Evolutionary conservation across 2,888 invertebrate genomes (phyloP), one percentile per base, ranked within the genome.

Genomic region (Plebejus anna): DNA sequence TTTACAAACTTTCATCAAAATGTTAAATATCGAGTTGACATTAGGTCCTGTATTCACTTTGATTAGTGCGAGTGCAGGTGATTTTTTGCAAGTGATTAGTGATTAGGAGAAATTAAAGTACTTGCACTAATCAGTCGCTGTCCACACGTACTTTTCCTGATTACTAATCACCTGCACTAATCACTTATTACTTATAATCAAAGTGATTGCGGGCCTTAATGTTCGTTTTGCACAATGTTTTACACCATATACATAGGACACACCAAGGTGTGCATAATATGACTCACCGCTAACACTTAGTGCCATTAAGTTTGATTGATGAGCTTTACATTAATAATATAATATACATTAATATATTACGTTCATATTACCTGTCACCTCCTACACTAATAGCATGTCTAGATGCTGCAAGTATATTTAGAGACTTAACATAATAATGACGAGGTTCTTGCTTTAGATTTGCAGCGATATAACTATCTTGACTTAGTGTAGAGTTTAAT

Each of bases 221-320:
- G 51, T 13, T 11, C 9, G 3, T 51, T 11, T 51, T 13, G 13
- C 51, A 11, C 6, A 7, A 42, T 42, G 7, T 7, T 42, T 9
- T 9, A 7, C 2, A 7, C 1, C 1, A 42, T 22, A 22, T 2
- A n/a, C 22, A 57, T n/a, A 2, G n/a, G 0, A 59, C n/a, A 59
- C 28, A 61, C 28, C 16, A 16, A 66, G 36, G 5, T 66, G 13
- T 32, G 22, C 28, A 66, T 66, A 5, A 66, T 66, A 66, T 36
- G 13, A 13, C 32, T 0, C 66, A 66, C 32, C 66, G 66, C 16
- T 36, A 32, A 66, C 36, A 36, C 32, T 66, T 66, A 32, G 32
- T 1, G 66, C 66, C 66, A 66, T 66, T 66, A 66, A 13, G 66
- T 66, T 66, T 66, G 66, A 66, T 66, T 66, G 66, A 66, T 66